phyloP scores from a whole-genome alignment of 1,140 invertebrate species.

The Hydropsyche tenuis region DNA sequence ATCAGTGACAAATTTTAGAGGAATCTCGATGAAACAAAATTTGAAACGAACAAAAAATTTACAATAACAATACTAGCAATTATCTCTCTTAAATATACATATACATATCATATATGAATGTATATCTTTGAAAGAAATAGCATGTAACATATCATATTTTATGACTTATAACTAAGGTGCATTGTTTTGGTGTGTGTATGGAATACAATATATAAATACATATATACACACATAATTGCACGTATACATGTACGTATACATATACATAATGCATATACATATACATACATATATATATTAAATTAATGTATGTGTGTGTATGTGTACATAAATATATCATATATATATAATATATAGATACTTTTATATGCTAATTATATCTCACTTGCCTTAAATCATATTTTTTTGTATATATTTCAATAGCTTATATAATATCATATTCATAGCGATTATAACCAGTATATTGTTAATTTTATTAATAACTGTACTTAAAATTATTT shows the following conservation, averaged over 20 bases:
- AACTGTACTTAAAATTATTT: conserved; percentile 37
- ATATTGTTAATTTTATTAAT: conserved; percentile 30
- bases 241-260: conserved; percentile 20
- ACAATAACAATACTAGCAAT: conserved; percentile 17
- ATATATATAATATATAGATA: conserved; percentile 17
- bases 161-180: conserved; percentile 24
- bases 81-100: conserved; percentile 10
- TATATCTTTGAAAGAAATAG: conserved; percentile 4
- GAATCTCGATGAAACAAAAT: neutral
- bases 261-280: conserved; percentile 8
- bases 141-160: conserved; percentile 26
- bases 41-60: neutral
- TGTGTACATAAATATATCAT: conserved; percentile 11
- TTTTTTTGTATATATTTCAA: conserved; percentile 30
- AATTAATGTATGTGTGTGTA: conserved; percentile 2
- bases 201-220: conserved; percentile 19
- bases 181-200: conserved; percentile 27
- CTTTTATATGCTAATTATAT: conserved; percentile 28
- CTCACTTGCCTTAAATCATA: conserved; percentile 32
- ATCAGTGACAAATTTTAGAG: neutral
- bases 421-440: conserved; percentile 33
- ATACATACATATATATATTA: neutral
- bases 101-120: conserved; percentile 2
- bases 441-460: conserved; percentile 38
- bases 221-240: conserved; percentile 22